A percentile compares a stretch with the other conserved stretches of the same genome.
Conservation (phyloP, 2,797 vertebrate species). For the Cryptoprocta ferox region DNA sequence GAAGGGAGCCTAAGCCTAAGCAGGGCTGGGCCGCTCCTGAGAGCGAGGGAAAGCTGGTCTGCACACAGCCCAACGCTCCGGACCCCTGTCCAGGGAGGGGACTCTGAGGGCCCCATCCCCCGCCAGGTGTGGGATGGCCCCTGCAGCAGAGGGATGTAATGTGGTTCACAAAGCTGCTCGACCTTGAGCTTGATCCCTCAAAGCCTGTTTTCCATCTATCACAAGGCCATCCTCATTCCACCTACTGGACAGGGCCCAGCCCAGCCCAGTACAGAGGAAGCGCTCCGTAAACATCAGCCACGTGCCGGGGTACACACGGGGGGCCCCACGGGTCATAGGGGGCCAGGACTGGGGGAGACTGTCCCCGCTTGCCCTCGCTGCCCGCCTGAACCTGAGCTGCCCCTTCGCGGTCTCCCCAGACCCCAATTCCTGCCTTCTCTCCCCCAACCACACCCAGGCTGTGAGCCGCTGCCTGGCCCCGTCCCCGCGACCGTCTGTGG, state of each 20-base stretch:
- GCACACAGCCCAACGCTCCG: background rate
- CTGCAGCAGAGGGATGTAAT: fast-evolving
- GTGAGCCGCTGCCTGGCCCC: background rate
- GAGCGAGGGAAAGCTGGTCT: background rate
- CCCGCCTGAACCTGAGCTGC: background rate
- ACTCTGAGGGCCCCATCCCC: background rate
- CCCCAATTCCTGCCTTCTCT: background rate
- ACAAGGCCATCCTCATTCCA: background rate
- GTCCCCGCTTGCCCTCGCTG: background rate
- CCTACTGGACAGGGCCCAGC: fast-evolving
- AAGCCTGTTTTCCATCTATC: background rate
- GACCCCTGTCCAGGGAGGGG: background rate
- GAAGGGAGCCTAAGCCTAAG: background rate
- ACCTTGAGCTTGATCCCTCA: fast-evolving
- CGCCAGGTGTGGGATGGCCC: fast-evolving
- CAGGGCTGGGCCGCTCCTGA: too few species aligned
- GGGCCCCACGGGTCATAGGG: background rate
- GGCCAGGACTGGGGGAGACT: fast-evolving
- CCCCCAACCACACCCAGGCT: background rate
- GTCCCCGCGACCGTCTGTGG: background rate
- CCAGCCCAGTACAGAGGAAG: fast-evolving
- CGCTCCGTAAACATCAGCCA: fast-evolving
- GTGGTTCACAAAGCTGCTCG: background rate
- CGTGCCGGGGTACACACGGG: fast-evolving
- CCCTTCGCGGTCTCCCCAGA: background rate